Evolutionary conservation across 1,140 invertebrate species (phyloP).

Genomic region (Panagrolaimus sp.): DNA sequence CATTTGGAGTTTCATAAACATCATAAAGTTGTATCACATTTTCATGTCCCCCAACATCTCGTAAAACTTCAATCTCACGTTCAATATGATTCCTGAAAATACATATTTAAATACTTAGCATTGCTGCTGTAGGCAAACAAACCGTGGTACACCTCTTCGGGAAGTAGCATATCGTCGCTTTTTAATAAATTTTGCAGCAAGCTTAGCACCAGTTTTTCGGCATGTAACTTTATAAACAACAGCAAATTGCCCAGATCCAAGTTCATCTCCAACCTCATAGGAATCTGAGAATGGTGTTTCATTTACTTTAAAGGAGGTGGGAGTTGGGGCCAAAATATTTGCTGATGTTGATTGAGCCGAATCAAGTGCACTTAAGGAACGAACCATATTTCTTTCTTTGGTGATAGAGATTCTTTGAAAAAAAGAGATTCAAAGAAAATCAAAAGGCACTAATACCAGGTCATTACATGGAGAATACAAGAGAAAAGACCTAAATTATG

Average conservation of each 20-base stretch:
- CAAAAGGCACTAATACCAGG: too few species aligned
- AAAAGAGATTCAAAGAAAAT: too few species aligned
- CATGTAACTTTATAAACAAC: constrained; percentile 81
- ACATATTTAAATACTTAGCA: too few species aligned
- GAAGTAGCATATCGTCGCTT: constrained; percentile 71
- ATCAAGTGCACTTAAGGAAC: not conserved
- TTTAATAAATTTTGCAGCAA: constrained; percentile 88
- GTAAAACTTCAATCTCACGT: constrained; percentile 63
- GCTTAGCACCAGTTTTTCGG: constrained; percentile 73
- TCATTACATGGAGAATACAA: too few species aligned
- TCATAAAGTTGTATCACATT: constrained; percentile 64
- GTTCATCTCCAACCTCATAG: constrained; percentile 39
- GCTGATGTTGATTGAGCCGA: not conserved
- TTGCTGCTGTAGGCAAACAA: too few species aligned
- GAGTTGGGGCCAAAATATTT: not conserved
- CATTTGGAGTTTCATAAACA: constrained; percentile 62
- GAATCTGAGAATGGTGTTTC: constrained; percentile 38
- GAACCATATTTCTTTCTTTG: not conserved
- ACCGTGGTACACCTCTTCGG: constrained; percentile 60
- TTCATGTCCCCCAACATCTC: constrained; percentile 60
- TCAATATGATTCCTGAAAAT: constrained; percentile 61
- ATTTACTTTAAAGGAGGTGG: constrained; percentile 28
- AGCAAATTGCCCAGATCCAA: constrained; percentile 76
- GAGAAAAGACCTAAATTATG: too few species aligned
- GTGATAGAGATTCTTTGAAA: too few species aligned